Evolutionary conservation across 1,140 invertebrate species (phyloP).

Genomic region (Ylistrum balloti): DNA sequence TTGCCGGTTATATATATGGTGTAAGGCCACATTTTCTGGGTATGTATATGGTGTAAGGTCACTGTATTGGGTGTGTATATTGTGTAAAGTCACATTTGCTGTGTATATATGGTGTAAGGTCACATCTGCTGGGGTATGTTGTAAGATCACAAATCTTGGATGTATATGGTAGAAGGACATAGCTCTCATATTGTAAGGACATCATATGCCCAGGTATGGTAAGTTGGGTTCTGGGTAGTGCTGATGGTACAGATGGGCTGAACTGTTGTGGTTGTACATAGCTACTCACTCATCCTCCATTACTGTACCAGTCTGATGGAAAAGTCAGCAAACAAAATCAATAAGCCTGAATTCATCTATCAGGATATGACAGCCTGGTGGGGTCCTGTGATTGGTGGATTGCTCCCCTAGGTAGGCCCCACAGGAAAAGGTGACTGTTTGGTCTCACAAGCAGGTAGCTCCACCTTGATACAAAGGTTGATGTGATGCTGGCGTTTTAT

Average conservation of each 20-base stretch:
- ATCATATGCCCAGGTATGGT: no score
- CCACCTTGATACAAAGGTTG: constrained; percentile 32
- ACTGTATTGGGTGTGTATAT: no score
- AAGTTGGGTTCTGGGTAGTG: no score
- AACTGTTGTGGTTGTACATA: background rate
- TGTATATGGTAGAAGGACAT: no score
- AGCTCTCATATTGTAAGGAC: no score
- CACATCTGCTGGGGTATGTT: no score
- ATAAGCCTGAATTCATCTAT: constrained; percentile 27
- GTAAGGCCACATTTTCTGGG: no score
- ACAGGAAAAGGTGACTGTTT: constrained; percentile 25
- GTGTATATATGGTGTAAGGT: no score
- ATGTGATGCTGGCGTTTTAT: background rate
- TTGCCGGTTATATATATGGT: no score
- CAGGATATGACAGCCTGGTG: constrained; percentile 2
- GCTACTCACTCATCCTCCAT: background rate
- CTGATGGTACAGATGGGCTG: background rate
- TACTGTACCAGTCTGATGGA: constrained; percentile 18
- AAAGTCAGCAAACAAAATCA: constrained; percentile 34
- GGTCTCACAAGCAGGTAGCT: constrained; percentile 30
- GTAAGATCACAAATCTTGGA: no score
- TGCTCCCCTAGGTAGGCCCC: constrained; percentile 21
- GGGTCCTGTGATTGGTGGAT: constrained; percentile 30
- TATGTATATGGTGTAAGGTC: no score
- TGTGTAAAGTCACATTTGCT: no score